Evolutionary conservation across 2,113 vertebrate species (phyloP).

Genomic region (Lagopus muta): DNA sequence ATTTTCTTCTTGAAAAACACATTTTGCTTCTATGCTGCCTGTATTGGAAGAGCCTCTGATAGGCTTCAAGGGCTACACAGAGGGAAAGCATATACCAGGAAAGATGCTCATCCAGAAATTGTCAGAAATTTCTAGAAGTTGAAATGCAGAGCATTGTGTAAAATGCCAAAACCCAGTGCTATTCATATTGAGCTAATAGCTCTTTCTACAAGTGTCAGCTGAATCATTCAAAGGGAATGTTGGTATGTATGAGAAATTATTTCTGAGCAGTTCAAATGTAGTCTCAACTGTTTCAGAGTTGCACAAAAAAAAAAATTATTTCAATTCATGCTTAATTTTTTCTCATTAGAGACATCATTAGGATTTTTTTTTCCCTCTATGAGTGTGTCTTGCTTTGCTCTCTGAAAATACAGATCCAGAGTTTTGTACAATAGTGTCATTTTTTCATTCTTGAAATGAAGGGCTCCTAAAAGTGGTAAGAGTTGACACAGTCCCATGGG

Average conservation of each 20-base stretch:
- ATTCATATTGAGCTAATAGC: slow-evolving; percentile 42
- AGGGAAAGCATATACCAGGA: neutral
- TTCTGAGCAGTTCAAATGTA: slow-evolving; percentile 34
- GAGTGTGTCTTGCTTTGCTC: neutral
- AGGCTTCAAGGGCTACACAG: neutral
- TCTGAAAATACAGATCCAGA: neutral
- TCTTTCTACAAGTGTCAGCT: slow-evolving; percentile 54
- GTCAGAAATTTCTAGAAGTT: slow-evolving; percentile 32
- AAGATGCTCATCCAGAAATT: slow-evolving; percentile 1
- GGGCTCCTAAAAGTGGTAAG: neutral
- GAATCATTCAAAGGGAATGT: slow-evolving; percentile 35
- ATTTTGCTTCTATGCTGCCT: neutral
- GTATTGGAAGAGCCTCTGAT: neutral
- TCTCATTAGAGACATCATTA: neutral
- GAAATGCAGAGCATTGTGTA: neutral
- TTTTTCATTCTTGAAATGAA: neutral
- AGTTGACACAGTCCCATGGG: neutral
- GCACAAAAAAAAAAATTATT: neutral
- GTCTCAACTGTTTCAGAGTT: slow-evolving; percentile 25
- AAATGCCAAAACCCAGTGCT: slow-evolving; percentile 1
- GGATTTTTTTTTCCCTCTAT: neutral
- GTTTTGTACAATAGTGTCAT: neutral
- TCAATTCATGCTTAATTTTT: neutral
- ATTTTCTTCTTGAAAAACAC: neutral
- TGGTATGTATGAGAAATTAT: slow-evolving; percentile 34